Percentiles rank a stretch among this genome's conserved stretches.
phyloP scores from a whole-genome alignment of 2,113 vertebrate genomes.

The Tringa solitaria region DNA sequence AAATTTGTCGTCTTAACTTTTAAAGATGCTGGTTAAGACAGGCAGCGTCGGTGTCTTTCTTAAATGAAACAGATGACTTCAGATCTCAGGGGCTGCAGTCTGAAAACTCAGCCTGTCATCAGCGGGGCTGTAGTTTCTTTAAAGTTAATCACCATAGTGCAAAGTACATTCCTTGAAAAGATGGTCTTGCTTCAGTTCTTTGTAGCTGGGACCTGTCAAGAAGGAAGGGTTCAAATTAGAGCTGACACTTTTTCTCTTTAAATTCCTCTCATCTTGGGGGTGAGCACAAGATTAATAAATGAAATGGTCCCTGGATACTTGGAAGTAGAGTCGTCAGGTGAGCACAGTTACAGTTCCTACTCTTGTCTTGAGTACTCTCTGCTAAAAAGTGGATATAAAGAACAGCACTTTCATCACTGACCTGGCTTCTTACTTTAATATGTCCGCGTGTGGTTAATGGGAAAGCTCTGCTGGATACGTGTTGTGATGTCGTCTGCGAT shows the following conservation, averaged over 20 bases:
- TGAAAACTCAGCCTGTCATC: not conserved
- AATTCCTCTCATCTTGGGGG: not conserved
- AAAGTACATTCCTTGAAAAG: not conserved
- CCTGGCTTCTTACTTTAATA: not conserved
- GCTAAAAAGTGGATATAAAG: not conserved
- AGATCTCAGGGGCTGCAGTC: not conserved
- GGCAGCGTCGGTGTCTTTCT: not conserved
- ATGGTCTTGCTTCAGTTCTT: not conserved
- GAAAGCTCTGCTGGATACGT: not conserved
- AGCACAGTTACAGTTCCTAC: not conserved
- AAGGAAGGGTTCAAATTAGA: not conserved
- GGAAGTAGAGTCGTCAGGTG: not conserved
- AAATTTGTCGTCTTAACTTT: not conserved
- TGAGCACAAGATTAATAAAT: not conserved
- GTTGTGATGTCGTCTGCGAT: not conserved
- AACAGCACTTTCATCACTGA: not conserved
- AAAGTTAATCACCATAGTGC: not conserved
- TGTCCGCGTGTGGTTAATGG: not conserved
- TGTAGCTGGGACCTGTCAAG: not conserved
- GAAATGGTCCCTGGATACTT: not conserved
- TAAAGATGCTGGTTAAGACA: not conserved
- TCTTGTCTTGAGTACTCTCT: not conserved
- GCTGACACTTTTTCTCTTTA: not conserved
- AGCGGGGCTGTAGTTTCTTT: conserved; percentile 17
- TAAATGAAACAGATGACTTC: conserved; percentile 18